phyloP scores from a whole-genome alignment of 1,140 invertebrate species.

The Lepidotrigona ventralis region DNA sequence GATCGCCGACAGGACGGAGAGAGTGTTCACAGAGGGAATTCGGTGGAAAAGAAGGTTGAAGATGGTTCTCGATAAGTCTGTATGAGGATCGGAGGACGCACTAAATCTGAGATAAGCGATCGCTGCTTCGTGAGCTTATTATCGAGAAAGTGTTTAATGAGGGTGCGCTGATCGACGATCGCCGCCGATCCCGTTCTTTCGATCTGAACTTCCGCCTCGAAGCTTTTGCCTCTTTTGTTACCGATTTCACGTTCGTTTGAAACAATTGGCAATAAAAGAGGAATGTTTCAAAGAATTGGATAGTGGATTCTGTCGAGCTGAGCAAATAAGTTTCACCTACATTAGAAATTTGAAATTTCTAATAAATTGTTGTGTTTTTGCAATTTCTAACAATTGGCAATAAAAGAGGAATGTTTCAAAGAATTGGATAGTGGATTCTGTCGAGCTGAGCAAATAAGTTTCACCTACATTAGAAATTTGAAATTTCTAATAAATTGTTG shows the following conservation, averaged over 20 bases:
- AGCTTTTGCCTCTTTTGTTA: not conserved
- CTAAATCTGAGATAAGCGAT: slow-evolving; percentile 68
- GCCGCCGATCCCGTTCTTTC: slow-evolving; percentile 34
- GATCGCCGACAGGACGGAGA: slow-evolving; percentile 1
- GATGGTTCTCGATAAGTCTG: slow-evolving; percentile 52
- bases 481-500: too few species aligned
- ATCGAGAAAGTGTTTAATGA: slow-evolving; percentile 66
- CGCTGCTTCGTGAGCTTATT: slow-evolving; percentile 65
- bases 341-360: too few species aligned
- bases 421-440: too few species aligned
- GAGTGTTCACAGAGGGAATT: slow-evolving; percentile 22
- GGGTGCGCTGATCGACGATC: slow-evolving; percentile 67
- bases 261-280: too few species aligned
- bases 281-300: too few species aligned
- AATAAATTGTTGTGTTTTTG: too few species aligned
- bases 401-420: too few species aligned
- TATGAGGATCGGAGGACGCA: slow-evolving; percentile 48
- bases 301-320: too few species aligned
- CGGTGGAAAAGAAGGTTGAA: slow-evolving; percentile 36
- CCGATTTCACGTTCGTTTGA: not conserved
- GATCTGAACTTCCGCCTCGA: not conserved
- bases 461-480: too few species aligned
- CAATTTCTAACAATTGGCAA: too few species aligned
- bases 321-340: too few species aligned
- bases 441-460: too few species aligned